phyloP scores from a whole-genome alignment of 2,888 invertebrate species.

The Drosophila melanosoma region DNA sequence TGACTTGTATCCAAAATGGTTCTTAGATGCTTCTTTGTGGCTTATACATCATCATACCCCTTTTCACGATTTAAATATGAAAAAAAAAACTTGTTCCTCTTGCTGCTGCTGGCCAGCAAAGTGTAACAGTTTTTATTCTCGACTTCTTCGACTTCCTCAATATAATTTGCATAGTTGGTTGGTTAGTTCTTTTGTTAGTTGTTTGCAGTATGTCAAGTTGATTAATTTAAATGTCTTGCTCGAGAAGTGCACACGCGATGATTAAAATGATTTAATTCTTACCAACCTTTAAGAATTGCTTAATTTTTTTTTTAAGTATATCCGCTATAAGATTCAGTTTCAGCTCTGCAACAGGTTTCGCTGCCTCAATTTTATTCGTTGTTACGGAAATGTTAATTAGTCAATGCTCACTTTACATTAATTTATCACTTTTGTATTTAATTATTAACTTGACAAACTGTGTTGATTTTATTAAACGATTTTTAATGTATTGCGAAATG shows the following conservation, averaged over 20 bases:
- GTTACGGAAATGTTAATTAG: constrained; percentile 33
- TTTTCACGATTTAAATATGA: neutral
- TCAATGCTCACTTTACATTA: neutral
- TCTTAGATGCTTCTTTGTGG: neutral
- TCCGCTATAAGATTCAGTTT: constrained; percentile 14
- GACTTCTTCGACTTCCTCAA: constrained; percentile 60
- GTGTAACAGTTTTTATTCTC: constrained; percentile 51
- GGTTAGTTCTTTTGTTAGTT: constrained; percentile 19
- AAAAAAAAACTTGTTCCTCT: constrained; percentile 47
- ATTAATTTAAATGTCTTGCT: constrained; percentile 62
- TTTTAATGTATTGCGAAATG: constrained; percentile 39
- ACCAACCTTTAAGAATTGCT: constrained; percentile 49
- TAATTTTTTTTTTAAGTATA: constrained; percentile 20
- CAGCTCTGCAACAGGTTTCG: constrained; percentile 54
- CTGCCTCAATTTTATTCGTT: neutral
- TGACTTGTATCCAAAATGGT: neutral
- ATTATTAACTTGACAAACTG: neutral
- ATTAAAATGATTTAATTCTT: constrained; percentile 40
- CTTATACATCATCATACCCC: neutral
- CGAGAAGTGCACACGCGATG: constrained; percentile 25
- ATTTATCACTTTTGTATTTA: neutral
- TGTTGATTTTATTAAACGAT: constrained; percentile 1
- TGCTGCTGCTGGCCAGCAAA: constrained; percentile 39
- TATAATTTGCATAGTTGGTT: constrained; percentile 65
- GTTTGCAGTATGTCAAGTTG: constrained; percentile 39